Evolutionary conservation across 2,113 vertebrate genomes (phyloP), one percentile per base, ranked within the genome.

Genomic region (Brachyhypopomus occidentalis): DNA sequence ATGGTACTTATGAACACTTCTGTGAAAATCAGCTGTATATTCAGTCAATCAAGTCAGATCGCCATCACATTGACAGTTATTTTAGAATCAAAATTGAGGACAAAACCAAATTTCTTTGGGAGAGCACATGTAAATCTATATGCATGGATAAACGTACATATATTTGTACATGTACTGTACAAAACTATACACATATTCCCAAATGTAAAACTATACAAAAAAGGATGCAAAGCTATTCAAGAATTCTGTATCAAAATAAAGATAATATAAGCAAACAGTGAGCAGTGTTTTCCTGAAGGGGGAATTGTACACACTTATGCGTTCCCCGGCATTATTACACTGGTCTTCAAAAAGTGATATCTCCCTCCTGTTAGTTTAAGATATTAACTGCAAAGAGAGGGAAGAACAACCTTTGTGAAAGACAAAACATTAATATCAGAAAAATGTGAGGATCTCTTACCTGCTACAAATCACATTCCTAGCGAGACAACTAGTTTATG

Each of bases 141-240:
- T 66, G 60, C 36, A 52, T 48, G 34, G 55, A 64, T 63, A 73
- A 41, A 80, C 55, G n/a, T 52, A 64, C 41, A 72, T 22, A 60
- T 56, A 38, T 52, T 56, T 55, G 71, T 27, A n/a, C 48, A 56
- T 73, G 71, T 52, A 56, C 34, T 22, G 66, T 66, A 80, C 71
- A 80, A 74, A 74, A 80, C 25, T 58, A 78, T 38, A 34, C 36
- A 48, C 27, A 60, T 74, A 23, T 80, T 64, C 7, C 48, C 71
- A 66, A 66, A 80, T 80, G 72, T 64, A 66, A 66, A 64, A 41
- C 79, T 74, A 78, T 78, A 80, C 71, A 80, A 80, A 80, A 67
- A 73, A 55, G 20, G 38, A 66, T 80, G 71, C 71, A 73, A 71
- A 74, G 60, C 30, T 20, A 74, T 74, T 74, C 19, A 8, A 74